Evolutionary conservation across 1,140 invertebrate species (phyloP).

Genomic region (Drosophila ohnishii): DNA sequence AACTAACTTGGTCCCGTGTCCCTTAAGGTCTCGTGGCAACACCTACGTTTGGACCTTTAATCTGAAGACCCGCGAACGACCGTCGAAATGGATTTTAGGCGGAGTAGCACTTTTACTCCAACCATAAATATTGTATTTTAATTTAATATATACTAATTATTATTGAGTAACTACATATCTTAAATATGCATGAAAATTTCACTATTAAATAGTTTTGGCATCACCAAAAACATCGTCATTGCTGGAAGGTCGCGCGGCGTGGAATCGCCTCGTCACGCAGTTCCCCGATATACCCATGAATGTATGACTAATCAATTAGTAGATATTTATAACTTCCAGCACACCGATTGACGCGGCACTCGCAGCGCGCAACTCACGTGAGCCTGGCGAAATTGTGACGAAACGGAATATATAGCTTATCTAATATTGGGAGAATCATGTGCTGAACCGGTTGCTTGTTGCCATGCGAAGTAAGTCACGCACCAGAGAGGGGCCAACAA

Average conservation of each 20-base stretch:
- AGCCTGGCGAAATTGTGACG: constrained; percentile 28
- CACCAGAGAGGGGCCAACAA: background rate
- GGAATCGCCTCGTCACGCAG: constrained; percentile 2
- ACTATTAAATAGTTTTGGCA: background rate
- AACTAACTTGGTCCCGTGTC: background rate
- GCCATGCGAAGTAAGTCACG: constrained; percentile 12
- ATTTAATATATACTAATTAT: too few species aligned
- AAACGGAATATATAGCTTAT: constrained; percentile 19
- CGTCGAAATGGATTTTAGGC: constrained; percentile 95
- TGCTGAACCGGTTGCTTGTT: constrained; percentile 10
- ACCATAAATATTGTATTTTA: constrained; percentile 83
- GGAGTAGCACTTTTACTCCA: constrained; percentile 95
- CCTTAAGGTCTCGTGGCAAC: constrained; percentile 87
- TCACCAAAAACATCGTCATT: constrained; percentile 19
- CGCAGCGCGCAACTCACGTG: constrained; percentile 28
- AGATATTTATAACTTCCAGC: constrained; percentile 47
- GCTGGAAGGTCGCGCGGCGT: background rate
- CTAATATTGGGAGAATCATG: constrained; percentile 3
- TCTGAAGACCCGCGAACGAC: constrained; percentile 93
- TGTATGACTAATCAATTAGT: constrained; percentile 49
- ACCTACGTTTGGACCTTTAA: constrained; percentile 99
- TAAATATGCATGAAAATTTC: background rate
- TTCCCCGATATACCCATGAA: constrained; percentile 7
- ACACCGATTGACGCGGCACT: background rate
- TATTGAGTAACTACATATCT: background rate